Evolutionary conservation across 2,888 invertebrate genomes (phyloP).

Genomic region (Papilio protenor): DNA sequence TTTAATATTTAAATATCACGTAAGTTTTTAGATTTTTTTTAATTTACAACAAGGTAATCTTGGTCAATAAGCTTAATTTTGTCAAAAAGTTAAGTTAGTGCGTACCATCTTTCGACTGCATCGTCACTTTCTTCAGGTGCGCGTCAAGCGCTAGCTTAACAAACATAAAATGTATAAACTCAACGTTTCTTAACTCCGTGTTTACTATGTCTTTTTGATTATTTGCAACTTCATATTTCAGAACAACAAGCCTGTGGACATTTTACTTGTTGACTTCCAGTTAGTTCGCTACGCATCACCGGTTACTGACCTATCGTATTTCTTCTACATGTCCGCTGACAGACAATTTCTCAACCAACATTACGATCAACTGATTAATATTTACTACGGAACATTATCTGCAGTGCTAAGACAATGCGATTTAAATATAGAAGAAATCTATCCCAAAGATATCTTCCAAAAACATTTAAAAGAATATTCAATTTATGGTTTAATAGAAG

Average conservation of each 20-base stretch:
- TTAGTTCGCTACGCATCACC: conserved; percentile 67
- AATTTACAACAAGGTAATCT: too few relatives aligned
- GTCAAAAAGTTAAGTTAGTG: too few relatives aligned
- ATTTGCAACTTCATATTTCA: conserved; percentile 54
- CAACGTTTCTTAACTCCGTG: too few relatives aligned
- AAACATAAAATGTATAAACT: too few relatives aligned
- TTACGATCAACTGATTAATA: conserved; percentile 61
- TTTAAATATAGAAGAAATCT: conserved; percentile 61
- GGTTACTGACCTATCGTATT: conserved; percentile 69
- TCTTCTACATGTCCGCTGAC: conserved; percentile 68
- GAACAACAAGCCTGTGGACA: conserved; percentile 65
- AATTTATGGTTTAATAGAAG: conserved; percentile 70
- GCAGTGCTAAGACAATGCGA: conserved; percentile 67
- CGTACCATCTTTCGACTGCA: too few relatives aligned
- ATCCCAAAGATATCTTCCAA: conserved; percentile 62
- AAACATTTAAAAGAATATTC: conserved; percentile 67
- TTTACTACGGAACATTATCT: conserved; percentile 68
- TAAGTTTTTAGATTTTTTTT: conserved; percentile 47
- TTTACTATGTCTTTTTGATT: too few relatives aligned
- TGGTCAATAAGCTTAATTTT: too few relatives aligned
- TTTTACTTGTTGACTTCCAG: conserved; percentile 67
- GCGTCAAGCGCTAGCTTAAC: too few relatives aligned
- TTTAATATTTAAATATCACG: conserved; percentile 64
- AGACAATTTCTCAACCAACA: conserved; percentile 60
- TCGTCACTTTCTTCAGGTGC: too few relatives aligned